Percentiles rank a stretch among this genome's conserved stretches.
phyloP scores from a whole-genome alignment of 2,797 vertebrate species.

The Aulostomus chinensis region DNA sequence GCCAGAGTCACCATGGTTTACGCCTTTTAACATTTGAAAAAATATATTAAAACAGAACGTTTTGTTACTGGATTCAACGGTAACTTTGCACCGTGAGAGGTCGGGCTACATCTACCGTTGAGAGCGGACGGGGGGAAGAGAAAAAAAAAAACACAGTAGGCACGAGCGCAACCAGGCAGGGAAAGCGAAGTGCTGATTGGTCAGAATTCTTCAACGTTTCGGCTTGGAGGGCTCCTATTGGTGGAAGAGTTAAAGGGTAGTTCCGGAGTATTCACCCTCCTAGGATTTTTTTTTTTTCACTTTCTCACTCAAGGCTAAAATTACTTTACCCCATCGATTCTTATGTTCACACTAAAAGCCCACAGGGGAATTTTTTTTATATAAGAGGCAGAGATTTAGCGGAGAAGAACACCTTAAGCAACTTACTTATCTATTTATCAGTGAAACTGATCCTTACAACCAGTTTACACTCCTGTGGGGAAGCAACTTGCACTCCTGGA shows the following conservation, averaged over 20 bases:
- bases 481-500: too few species aligned
- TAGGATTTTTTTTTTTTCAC: background rate
- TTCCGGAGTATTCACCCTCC: conserved; percentile 20
- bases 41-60: too few species aligned
- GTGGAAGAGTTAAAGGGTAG: conserved; percentile 49
- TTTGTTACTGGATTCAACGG: too few species aligned
- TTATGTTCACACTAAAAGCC: conserved; percentile 50
- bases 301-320: conserved; percentile 35
- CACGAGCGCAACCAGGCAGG: conserved; percentile 12
- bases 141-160: background rate
- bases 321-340: conserved; percentile 63
- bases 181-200: conserved; percentile 59
- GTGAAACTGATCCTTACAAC: conserved; percentile 1
- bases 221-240: conserved; percentile 56
- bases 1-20: too few species aligned
- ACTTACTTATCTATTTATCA: conserved; percentile 39
- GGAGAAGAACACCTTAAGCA: conserved; percentile 26
- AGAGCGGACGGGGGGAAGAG: background rate
- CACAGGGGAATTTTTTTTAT: conserved; percentile 25
- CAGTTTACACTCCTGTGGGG: background rate
- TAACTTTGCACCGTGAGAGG: conserved; percentile 18
- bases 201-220: conserved; percentile 19
- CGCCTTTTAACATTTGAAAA: too few species aligned
- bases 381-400: conserved; percentile 16
- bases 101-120: background rate